Evolutionary conservation across 2,113 vertebrate species (phyloP).

Genomic region (Rissa tridactyla): DNA sequence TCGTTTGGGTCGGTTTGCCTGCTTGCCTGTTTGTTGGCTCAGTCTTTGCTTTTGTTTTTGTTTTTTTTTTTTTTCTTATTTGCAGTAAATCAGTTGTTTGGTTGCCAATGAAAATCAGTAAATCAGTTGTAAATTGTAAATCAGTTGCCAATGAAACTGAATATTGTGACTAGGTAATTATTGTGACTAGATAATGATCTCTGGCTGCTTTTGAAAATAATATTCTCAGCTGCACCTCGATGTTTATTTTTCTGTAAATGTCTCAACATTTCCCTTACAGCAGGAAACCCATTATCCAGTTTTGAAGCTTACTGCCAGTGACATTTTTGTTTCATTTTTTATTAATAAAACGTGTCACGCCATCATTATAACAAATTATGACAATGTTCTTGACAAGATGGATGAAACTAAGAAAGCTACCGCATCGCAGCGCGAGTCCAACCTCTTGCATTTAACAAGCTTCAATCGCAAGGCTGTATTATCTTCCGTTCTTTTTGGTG

Average conservation of each 20-base stretch:
- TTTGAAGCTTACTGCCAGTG: neutral
- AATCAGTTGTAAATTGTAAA: no score
- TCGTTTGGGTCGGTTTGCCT: neutral
- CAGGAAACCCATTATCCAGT: neutral
- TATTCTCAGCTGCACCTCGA: neutral
- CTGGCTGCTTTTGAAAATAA: constrained; percentile 1
- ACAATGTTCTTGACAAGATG: neutral
- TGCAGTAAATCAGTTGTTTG: neutral
- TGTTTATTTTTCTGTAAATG: constrained; percentile 19
- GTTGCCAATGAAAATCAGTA: neutral
- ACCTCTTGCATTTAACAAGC: neutral
- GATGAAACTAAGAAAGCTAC: neutral
- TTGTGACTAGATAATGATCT: neutral
- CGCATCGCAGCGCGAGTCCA: neutral
- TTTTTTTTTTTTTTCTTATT: neutral
- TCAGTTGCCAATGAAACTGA: neutral
- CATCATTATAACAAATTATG: neutral
- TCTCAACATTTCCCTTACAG: neutral
- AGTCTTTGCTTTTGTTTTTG: neutral
- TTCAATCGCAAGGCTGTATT: neutral
- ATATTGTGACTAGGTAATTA: no score
- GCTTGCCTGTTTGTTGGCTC: neutral
- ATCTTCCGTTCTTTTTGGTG: no score
- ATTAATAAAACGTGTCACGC: neutral
- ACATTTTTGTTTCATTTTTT: constrained; percentile 16